phyloP scores from a whole-genome alignment of 2,888 invertebrate species.

The Dryadula phaetusa region DNA sequence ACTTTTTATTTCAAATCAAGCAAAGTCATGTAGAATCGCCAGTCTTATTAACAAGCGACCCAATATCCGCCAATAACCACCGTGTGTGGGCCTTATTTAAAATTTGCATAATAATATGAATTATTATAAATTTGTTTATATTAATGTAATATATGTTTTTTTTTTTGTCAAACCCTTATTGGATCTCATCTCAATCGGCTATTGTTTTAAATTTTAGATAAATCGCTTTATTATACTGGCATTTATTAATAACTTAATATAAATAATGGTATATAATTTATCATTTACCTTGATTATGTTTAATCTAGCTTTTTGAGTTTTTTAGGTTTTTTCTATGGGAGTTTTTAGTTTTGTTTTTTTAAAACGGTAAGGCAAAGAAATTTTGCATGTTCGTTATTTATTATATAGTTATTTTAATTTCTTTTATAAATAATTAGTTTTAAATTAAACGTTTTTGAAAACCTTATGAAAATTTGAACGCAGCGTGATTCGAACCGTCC shows the following conservation, averaged over 20 bases:
- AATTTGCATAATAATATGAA: conserved; percentile 56
- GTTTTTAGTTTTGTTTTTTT: not conserved
- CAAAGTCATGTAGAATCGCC: too few species aligned
- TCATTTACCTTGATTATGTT: conserved; percentile 29
- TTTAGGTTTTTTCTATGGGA: not conserved
- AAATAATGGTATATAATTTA: conserved; percentile 38
- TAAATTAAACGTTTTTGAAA: too few species aligned
- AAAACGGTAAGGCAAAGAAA: too few species aligned
- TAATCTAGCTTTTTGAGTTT: not conserved
- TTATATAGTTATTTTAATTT: too few species aligned
- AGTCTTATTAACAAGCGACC: conserved; percentile 24
- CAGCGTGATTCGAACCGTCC: too few species aligned
- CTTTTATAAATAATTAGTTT: too few species aligned
- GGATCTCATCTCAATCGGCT: conserved; percentile 44
- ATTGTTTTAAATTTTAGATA: conserved; percentile 39
- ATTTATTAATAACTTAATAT: conserved; percentile 35
- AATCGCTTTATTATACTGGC: conserved; percentile 43
- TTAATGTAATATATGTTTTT: conserved; percentile 48
- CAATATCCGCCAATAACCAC: conserved; percentile 39
- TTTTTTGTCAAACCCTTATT: conserved; percentile 46
- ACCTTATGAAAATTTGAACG: too few species aligned
- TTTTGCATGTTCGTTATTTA: too few species aligned
- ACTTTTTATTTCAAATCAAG: too few species aligned
- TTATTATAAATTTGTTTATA: conserved; percentile 48
- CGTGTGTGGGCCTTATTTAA: conserved; percentile 53